Base-by-base conservation (phyloP, 2,888 invertebrate species). In the Hemithea aestivaria region DNA sequence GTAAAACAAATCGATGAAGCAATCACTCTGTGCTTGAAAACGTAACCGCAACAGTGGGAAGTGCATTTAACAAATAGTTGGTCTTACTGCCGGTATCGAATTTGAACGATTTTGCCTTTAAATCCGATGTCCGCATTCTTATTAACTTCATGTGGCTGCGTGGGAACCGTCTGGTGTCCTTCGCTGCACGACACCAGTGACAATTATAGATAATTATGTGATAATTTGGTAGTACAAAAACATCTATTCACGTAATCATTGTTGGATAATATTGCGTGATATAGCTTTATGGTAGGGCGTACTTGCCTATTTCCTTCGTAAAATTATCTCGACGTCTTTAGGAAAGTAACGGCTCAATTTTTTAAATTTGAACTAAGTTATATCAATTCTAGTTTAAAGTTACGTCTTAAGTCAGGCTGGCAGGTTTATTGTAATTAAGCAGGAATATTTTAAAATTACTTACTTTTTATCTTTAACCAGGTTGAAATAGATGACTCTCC, bases 381-480 rank as follows among this genome's bases (percentile, higher is more conserved):
- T n/a, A n/a, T n/a, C n/a, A n/a, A n/a, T n/a, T n/a, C n/a, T n/a
- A n/a, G n/a, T n/a, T n/a, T n/a, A n/a, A n/a, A n/a, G n/a, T n/a
- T n/a, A n/a, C n/a, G n/a, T n/a, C n/a, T n/a, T n/a, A n/a, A n/a
- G n/a, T n/a, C n/a, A n/a, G n/a, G n/a, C n/a, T n/a, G n/a, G n/a
- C n/a, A n/a, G n/a, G 5, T 16, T 16, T 16, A 16, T 16, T 16
- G 16, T 16, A 4, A 2, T 16, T 5, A 16, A 5, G 16, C 2
- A 16, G 16, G 16, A 47, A 49, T 27, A 33, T 40, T 34, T 38
- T 22, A 23, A 24, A 8, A 20, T 16, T 27, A 92, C 96, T 94
- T 89, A 97, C 97, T 97, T 91, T 96, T 97, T 16, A 97, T 96
- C 85, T 94, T 93, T 26, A 98, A 85, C 97, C 97, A 98, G 1